A percentile compares a stretch with the other conserved stretches of the same genome.
phyloP scores from a whole-genome alignment of 2,113 vertebrate species.

The Actenoides lindsayi region DNA sequence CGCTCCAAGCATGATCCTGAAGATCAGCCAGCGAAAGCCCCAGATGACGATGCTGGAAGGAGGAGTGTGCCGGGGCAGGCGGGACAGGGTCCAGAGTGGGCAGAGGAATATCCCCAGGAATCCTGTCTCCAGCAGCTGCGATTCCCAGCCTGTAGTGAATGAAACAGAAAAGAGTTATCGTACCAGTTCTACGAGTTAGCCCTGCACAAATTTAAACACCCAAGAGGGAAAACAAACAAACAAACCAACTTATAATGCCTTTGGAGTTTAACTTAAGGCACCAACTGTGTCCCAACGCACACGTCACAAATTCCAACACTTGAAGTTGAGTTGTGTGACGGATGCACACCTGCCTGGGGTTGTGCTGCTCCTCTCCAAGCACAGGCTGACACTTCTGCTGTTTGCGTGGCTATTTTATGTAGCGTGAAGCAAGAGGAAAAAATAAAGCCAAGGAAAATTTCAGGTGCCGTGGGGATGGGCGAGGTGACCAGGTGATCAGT shows the following conservation, averaged over 20 bases:
- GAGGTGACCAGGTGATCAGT: not conserved
- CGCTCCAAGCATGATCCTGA: conserved; percentile 97
- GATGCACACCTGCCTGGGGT: rapidly evolving
- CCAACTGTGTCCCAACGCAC: not conserved
- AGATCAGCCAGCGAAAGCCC: conserved; percentile 97
- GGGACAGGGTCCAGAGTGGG: conserved; percentile 86
- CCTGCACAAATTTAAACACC: not conserved
- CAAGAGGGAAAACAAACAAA: not conserved
- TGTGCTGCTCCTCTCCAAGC: not conserved
- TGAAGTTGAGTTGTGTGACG: not conserved
- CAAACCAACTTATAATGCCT: not conserved
- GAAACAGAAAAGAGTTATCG: not conserved
- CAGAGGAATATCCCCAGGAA: conserved; percentile 94
- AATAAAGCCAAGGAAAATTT: not conserved
- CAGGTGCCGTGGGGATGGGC: not conserved
- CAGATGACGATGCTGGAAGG: conserved; percentile 86
- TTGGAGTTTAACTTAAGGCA: not conserved
- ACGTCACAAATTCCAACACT: not conserved
- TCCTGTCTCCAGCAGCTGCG: conserved; percentile 92
- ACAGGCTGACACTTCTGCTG: rapidly evolving
- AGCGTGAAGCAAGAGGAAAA: not conserved
- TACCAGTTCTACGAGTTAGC: not conserved
- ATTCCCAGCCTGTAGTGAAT: conserved; percentile 88
- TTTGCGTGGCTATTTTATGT: not conserved
- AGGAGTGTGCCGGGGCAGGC: conserved; percentile 77